Evolutionary conservation across 2,888 invertebrate species (phyloP).

Genomic region (Melinaea menophilus): DNA sequence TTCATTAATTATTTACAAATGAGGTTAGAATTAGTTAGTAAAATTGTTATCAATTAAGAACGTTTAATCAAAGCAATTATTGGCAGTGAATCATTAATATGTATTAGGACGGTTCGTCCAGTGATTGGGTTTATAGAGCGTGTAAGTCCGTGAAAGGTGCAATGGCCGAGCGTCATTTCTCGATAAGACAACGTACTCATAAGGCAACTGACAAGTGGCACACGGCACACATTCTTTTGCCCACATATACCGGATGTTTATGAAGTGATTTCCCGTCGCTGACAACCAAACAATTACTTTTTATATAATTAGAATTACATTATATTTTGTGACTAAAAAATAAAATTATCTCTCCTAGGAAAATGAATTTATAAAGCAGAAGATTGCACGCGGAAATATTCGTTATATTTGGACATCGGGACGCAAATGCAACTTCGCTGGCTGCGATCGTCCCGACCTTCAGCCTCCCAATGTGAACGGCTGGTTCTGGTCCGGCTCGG

Average conservation of each 20-base stretch:
- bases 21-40: no score
- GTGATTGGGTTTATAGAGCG: slow-evolving; percentile 73
- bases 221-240: slow-evolving; percentile 68
- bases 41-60: no score
- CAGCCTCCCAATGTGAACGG: slow-evolving; percentile 92
- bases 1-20: no score
- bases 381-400: slow-evolving; percentile 86
- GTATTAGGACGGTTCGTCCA: slow-evolving; percentile 46
- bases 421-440: slow-evolving; percentile 94
- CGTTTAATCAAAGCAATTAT: neutral
- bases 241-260: slow-evolving; percentile 60
- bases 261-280: slow-evolving; percentile 55
- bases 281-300: slow-evolving; percentile 27
- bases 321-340: neutral
- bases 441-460: slow-evolving; percentile 88
- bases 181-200: slow-evolving; percentile 42
- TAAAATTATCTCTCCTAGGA: slow-evolving; percentile 64
- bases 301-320: slow-evolving; percentile 13
- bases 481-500: slow-evolving; percentile 97
- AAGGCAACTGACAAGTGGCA: slow-evolving; percentile 53
- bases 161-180: slow-evolving; percentile 62
- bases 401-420: slow-evolving; percentile 95
- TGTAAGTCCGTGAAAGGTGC: slow-evolving; percentile 73
- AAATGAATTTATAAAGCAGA: slow-evolving; percentile 93
- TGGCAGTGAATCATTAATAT: slow-evolving; percentile 47